Evolutionary conservation across 2,888 invertebrate genomes (phyloP).

Genomic region (Graphium colonna): DNA sequence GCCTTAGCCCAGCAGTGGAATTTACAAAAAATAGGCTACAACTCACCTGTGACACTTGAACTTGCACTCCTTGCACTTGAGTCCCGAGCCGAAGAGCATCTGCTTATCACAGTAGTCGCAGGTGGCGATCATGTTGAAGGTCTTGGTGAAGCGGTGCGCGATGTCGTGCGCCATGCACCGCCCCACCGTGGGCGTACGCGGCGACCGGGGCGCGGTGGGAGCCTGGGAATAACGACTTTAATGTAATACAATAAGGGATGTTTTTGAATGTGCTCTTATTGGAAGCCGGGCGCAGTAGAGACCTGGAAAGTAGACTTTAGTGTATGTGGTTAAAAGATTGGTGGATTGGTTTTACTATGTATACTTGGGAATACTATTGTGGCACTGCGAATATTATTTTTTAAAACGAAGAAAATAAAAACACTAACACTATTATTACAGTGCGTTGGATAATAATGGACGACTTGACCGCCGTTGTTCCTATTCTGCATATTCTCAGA

Average conservation of each 20-base stretch:
- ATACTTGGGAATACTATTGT: no score
- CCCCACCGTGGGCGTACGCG: slow-evolving; percentile 86
- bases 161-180: slow-evolving; percentile 91
- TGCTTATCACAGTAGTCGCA: slow-evolving; percentile 95
- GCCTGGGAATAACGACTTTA: no score
- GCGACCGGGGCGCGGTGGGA: slow-evolving; percentile 78
- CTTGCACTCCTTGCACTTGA: slow-evolving; percentile 97
- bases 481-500: slow-evolving; percentile 26
- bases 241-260: no score
- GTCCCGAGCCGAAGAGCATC: slow-evolving; percentile 89
- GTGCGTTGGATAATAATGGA: slow-evolving; percentile 27
- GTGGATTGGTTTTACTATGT: no score
- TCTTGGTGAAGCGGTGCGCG: slow-evolving; percentile 93
- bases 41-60: slow-evolving; percentile 91
- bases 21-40: no score
- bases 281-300: no score
- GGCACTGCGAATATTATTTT: no score
- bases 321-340: no score
- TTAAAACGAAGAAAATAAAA: no score
- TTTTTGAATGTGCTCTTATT: no score
- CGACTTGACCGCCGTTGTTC: slow-evolving; percentile 36
- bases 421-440: slow-evolving; percentile 52
- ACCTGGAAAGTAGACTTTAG: no score
- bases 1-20: no score
- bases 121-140: slow-evolving; percentile 92